Base-by-base conservation (phyloP, 2,113 vertebrate species). In the Hiodon tergisus region DNA sequence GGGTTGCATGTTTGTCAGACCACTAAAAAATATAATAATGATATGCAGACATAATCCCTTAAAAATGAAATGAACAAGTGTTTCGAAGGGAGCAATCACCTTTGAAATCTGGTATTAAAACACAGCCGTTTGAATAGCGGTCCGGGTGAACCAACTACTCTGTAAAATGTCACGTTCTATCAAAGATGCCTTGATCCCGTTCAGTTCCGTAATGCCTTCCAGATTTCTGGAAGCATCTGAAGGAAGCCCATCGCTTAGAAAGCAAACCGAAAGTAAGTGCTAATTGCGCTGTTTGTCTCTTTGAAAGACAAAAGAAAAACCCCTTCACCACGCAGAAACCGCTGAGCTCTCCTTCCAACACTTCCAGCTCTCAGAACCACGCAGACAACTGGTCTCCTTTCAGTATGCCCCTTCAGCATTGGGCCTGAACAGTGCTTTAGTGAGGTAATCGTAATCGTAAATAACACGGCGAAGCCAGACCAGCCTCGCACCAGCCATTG, bases 141-240 rank as follows among this genome's bases (percentile, higher is more conserved):
- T 72, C 78, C 72, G 47, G 50, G 57, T 81, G 66, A 78, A 85
- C 83, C 46, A 83, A 80, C 77, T 78, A 77, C 78, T 82, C 77
- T 76, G 78, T 85, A 17, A 75, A 81, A 81, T 73, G 74, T 88
- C 88, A 83, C 78, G 47, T 83, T 55, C 67, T 60, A 82, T 90
- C 86, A 85, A 76, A 81, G 77, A 48, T 58, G 4, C 77, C 83
- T 88, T 88, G 85, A 87, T 88, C 85, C 46, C 78, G 46, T 69
- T 8, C 78, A 74, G 77, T 72, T 77, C 75, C 77, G 79, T 87
- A 88, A 89, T 88, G 71, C 69, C 79, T 83, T 83, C 85, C 89
- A 90, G 88, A 88, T 81, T 48, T 76, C 46, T 84, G 86, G 84
- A 86, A 78, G 68, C 79, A 67, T 84, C 82, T 86, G 86, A 79